Percentiles rank a stretch among this genome's conserved stretches.
Conservation (phyloP, 1,140 invertebrate species). For the Papilio glaucus region DNA sequence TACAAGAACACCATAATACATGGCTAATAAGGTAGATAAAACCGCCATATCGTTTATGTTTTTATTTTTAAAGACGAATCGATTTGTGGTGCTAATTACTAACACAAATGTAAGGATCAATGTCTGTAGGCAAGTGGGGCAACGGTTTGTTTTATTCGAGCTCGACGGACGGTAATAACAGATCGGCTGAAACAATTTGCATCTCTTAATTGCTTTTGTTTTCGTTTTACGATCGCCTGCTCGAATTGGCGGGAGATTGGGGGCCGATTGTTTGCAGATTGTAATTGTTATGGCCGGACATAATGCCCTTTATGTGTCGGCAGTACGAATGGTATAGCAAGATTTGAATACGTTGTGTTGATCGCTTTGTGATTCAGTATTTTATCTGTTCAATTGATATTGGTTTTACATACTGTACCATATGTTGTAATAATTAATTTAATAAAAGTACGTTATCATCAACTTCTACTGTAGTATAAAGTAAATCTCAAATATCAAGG, state of each 20-base stretch:
- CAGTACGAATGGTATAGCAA: neutral
- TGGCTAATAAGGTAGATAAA: too few relatives aligned
- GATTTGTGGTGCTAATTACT: conserved; percentile 24
- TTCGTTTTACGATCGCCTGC: conserved; percentile 37
- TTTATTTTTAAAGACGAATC: too few relatives aligned
- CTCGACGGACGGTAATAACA: conserved; percentile 38
- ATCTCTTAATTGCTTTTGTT: conserved; percentile 48
- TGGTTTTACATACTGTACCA: neutral
- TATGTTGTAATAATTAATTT: too few relatives aligned
- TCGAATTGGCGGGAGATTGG: conserved; percentile 39
- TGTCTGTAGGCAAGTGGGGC: conserved; percentile 26
- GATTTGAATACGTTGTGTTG: conserved; percentile 15
- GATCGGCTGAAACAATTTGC: conserved; percentile 37
- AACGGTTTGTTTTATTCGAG: conserved; percentile 36
- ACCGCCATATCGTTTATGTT: too few relatives aligned
- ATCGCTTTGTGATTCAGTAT: neutral
- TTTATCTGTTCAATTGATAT: neutral
- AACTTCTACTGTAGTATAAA: too few relatives aligned
- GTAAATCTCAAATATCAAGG: too few relatives aligned
- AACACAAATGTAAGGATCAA: conserved; percentile 28
- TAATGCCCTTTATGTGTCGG: conserved; percentile 29
- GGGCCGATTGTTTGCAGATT: conserved; percentile 38
- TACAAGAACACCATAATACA: too few relatives aligned
- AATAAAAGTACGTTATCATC: too few relatives aligned
- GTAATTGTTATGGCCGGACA: conserved; percentile 28